Evolutionary conservation across 2,888 invertebrate genomes (phyloP).

Genomic region (Celastrina argiolus): DNA sequence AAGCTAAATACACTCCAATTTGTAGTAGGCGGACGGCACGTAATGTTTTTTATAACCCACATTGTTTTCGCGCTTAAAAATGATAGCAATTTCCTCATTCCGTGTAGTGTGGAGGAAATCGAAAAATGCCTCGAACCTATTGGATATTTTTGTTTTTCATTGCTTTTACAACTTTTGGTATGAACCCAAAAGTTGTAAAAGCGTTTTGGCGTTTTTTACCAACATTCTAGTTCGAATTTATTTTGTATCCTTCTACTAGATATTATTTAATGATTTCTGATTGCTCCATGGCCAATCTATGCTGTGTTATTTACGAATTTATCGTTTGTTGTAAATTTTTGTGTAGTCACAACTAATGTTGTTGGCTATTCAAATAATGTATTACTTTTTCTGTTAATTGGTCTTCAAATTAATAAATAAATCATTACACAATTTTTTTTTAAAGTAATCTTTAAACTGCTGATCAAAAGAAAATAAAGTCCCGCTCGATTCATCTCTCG

Average conservation of each 20-base stretch:
- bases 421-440: neutral
- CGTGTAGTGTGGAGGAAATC: conserved; percentile 39
- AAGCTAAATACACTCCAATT: conserved; percentile 33
- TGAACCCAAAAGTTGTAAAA: too few relatives aligned
- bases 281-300: too few relatives aligned
- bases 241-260: too few relatives aligned
- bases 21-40: conserved; percentile 22
- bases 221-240: too few relatives aligned
- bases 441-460: neutral
- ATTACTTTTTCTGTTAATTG: too few relatives aligned
- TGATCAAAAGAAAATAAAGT: neutral
- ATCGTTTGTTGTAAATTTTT: too few relatives aligned
- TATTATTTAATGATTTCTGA: too few relatives aligned
- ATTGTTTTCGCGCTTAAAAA: conserved; percentile 48
- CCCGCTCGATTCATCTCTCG: neutral
- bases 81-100: conserved; percentile 48
- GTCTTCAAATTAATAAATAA: too few relatives aligned
- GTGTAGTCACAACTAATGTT: too few relatives aligned
- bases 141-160: neutral
- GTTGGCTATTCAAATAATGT: too few relatives aligned
- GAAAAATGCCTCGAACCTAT: conserved; percentile 25
- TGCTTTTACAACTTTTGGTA: too few relatives aligned
- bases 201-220: neutral
- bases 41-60: conserved; percentile 42
- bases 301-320: too few relatives aligned